A percentile compares a stretch with the other conserved stretches of the same genome.
These are phyloP conservation scores for Callionymus lyra DNA, from an alignment of 2,113 vertebrate species.

Conservation along the genomic window DNA sequence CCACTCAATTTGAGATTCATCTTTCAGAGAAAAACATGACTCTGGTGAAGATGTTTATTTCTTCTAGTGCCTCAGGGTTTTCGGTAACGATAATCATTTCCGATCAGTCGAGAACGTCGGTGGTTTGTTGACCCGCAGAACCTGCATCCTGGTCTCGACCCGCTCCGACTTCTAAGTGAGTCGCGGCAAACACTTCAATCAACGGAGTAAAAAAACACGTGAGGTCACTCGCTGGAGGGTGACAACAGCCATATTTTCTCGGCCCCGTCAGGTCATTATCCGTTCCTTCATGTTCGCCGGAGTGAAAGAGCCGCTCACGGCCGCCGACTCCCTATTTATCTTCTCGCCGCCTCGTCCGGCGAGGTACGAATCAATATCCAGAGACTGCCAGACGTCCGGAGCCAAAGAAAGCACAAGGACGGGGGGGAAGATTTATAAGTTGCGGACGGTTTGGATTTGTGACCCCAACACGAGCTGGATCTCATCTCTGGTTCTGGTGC, in stretches of 20 bases:
- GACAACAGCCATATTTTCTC: conserved; percentile 10
- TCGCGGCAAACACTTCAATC: no score
- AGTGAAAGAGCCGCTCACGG: conserved; percentile 50
- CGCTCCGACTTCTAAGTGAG: no score
- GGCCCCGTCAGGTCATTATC: conserved; percentile 35
- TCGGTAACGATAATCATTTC: no score
- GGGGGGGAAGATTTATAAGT: conserved; percentile 44
- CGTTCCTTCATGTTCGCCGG: conserved; percentile 40
- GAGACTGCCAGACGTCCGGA: conserved; percentile 39
- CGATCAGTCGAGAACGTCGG: no score
- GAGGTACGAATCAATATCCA: conserved; percentile 56
- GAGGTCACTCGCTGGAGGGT: conserved; percentile 19
- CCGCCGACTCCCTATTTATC: conserved; percentile 59
- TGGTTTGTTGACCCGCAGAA: no score
- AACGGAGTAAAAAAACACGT: not conserved
- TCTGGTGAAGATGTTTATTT: no score
- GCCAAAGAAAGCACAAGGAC: conserved; percentile 35
- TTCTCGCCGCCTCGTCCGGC: conserved; percentile 43
- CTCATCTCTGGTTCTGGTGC: conserved; percentile 33
- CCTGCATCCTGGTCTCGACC: no score
- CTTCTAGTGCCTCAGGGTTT: no score
- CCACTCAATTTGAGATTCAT: no score
- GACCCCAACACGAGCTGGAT: conserved; percentile 42
- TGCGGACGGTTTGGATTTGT: conserved; percentile 28
- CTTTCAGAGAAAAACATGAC: no score